Evolutionary conservation across 2,797 vertebrate species (phyloP).

Genomic region (Buceros bicornis): DNA sequence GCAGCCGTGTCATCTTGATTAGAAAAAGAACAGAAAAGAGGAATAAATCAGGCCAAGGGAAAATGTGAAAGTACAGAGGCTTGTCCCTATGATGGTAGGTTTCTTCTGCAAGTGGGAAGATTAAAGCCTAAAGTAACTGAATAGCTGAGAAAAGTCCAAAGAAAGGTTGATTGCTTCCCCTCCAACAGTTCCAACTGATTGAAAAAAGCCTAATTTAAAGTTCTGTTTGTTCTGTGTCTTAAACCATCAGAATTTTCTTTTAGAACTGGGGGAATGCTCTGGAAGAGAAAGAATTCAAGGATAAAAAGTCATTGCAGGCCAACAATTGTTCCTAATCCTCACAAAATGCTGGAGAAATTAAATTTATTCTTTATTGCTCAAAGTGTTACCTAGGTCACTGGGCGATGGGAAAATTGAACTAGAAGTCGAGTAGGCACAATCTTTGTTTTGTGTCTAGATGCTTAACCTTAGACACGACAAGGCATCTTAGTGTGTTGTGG

Average conservation of each 20-base stretch:
- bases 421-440: slow-evolving; percentile 85
- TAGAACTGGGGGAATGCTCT: slow-evolving; percentile 80
- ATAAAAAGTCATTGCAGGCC: slow-evolving; percentile 87
- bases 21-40: slow-evolving; percentile 22
- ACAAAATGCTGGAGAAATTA: slow-evolving; percentile 91
- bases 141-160: slow-evolving; percentile 80
- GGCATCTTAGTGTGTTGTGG: slow-evolving; percentile 86
- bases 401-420: slow-evolving; percentile 88
- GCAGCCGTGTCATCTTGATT: slow-evolving; percentile 57
- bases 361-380: slow-evolving; percentile 89
- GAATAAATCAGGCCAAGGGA: slow-evolving; percentile 69
- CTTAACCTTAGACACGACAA: slow-evolving; percentile 89
- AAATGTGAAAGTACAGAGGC: slow-evolving; percentile 66
- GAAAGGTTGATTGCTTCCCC: slow-evolving; percentile 85
- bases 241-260: slow-evolving; percentile 87
- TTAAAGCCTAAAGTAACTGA: slow-evolving; percentile 82
- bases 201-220: slow-evolving; percentile 88
- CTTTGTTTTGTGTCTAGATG: slow-evolving; percentile 89
- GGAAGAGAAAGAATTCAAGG: slow-evolving; percentile 82
- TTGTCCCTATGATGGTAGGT: slow-evolving; percentile 53
- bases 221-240: slow-evolving; percentile 90
- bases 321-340: slow-evolving; percentile 90
- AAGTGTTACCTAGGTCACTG: slow-evolving; percentile 93
- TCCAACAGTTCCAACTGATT: slow-evolving; percentile 86
- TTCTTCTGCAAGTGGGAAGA: slow-evolving; percentile 77